A percentile compares a stretch with the other conserved stretches of the same genome.
phyloP scores from a whole-genome alignment of 2,113 vertebrate species.

The Platysteira castanea region DNA sequence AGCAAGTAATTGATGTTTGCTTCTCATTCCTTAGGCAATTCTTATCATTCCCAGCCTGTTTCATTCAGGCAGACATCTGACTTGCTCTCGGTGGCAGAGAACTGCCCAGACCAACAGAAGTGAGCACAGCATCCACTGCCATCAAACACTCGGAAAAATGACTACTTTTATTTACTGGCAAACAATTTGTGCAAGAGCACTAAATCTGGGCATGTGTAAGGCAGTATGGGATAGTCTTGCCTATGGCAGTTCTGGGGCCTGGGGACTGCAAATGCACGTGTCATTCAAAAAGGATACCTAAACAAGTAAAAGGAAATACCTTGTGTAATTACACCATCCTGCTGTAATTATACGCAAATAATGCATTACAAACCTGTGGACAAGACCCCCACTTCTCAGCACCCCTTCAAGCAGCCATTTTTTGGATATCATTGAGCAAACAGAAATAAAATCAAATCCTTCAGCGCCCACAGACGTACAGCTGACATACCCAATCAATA shows the following conservation, averaged over 20 bases:
- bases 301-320: not conserved
- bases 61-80: not conserved
- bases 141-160: not conserved
- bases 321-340: not conserved
- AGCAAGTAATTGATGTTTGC: not conserved
- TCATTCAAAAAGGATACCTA: not conserved
- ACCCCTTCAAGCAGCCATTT: not conserved
- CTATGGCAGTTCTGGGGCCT: not conserved
- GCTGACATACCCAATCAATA: conserved; percentile 14
- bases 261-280: not conserved
- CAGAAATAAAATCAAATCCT: conserved; percentile 39
- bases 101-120: not conserved
- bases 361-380: not conserved
- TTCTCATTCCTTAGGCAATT: not conserved
- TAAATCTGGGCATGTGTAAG: not conserved
- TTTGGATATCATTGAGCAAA: not conserved
- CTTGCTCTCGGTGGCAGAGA: fast-evolving
- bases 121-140: not conserved
- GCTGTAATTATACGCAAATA: not conserved
- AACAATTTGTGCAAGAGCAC: not conserved
- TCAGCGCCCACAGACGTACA: not conserved
- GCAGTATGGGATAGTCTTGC: not conserved
- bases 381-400: not conserved
- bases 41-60: not conserved
- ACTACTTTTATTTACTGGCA: not conserved